Conservation (phyloP, 2,797 vertebrate genomes). For the Euthynnus affinis region DNA sequence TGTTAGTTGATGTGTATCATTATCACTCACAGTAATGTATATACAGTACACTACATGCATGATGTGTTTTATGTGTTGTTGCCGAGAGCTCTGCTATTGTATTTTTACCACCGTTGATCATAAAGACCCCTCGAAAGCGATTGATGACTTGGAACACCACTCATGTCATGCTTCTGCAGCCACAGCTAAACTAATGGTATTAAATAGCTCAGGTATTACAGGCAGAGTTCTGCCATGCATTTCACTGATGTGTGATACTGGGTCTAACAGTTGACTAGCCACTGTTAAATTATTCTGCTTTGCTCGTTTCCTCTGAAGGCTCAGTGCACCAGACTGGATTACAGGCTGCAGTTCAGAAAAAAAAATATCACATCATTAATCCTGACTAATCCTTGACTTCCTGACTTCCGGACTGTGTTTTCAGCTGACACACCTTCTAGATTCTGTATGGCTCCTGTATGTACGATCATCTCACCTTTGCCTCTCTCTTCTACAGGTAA, state of each 20-base stretch:
- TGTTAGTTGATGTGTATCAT: too few species aligned
- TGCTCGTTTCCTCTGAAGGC: conserved; percentile 47
- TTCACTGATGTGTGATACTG: conserved; percentile 40
- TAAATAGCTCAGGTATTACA: conserved; percentile 52
- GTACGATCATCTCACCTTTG: conserved; percentile 18
- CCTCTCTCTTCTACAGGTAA: conserved; percentile 87
- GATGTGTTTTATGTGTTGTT: conserved; percentile 53
- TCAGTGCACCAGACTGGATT: conserved; percentile 63
- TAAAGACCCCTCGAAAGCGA: conserved; percentile 48
- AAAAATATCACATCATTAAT: conserved; percentile 46
- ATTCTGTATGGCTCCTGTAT: not conserved
- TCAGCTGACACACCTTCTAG: not conserved
- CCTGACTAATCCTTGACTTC: not conserved
- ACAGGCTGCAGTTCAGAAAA: conserved; percentile 42
- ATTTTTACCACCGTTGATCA: conserved; percentile 35
- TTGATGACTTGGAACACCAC: conserved; percentile 58
- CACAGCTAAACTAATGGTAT: conserved; percentile 62
- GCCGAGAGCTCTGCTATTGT: conserved; percentile 17
- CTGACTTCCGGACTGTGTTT: not conserved
- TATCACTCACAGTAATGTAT: conserved; percentile 42
- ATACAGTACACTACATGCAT: conserved; percentile 37
- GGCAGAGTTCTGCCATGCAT: conserved; percentile 53
- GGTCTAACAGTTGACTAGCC: conserved; percentile 40
- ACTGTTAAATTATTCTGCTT: conserved; percentile 52
- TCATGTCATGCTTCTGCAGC: conserved; percentile 59